Evolutionary conservation across 2,888 invertebrate species (phyloP).

Genomic region (Heteropelma amictum): DNA sequence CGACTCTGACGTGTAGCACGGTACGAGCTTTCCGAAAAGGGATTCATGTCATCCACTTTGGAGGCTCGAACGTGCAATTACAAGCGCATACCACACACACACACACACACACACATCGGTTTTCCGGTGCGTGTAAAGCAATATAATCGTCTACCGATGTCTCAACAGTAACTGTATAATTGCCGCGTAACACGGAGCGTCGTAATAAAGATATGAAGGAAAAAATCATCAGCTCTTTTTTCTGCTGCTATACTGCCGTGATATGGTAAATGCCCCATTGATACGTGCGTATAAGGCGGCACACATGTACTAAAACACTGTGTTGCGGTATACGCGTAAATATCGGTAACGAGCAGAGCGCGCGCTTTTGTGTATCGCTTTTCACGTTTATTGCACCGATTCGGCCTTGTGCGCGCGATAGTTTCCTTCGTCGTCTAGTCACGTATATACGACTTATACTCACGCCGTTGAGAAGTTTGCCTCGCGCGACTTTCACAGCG

Average conservation of each 20-base stretch:
- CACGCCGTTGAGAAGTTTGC: neutral
- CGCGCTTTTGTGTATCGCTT: slow-evolving; percentile 18
- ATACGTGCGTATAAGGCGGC: neutral
- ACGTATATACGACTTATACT: no score
- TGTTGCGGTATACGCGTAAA: neutral
- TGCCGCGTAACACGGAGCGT: no score
- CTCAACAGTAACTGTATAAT: neutral
- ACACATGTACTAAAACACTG: neutral
- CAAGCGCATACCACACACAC: no score
- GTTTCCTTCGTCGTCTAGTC: slow-evolving; percentile 13
- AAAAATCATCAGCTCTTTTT: no score
- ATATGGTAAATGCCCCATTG: no score
- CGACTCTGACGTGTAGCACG: no score
- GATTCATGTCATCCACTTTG: no score
- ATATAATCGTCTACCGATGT: neutral
- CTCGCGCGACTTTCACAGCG: neutral
- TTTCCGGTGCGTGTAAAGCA: neutral
- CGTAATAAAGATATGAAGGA: no score
- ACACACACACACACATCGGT: neutral
- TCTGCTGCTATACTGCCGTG: no score
- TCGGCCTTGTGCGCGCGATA: slow-evolving; percentile 41
- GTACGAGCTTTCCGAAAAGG: no score
- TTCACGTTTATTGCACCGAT: slow-evolving; percentile 31
- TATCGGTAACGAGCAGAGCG: neutral
- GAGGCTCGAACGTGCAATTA: no score